These are phyloP conservation scores for Achlya flavicornis DNA, from an alignment of 2,888 invertebrate genomes.

Conservation along the genomic window DNA sequence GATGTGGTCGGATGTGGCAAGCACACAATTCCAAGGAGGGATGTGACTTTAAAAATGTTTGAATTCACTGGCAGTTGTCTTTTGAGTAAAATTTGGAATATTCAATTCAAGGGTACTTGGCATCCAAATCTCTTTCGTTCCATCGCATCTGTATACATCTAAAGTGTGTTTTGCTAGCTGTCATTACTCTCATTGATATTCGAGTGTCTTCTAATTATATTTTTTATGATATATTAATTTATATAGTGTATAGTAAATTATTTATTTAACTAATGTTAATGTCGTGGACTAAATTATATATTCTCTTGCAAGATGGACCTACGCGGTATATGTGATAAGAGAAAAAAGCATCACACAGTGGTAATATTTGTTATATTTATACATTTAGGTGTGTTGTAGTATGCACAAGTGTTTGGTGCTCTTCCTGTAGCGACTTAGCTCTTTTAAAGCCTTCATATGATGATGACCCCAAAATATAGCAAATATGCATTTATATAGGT, in stretches of 20 bases:
- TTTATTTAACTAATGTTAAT: conserved; percentile 15
- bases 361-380: conserved; percentile 42
- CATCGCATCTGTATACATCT: background rate
- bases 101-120: too few relatives aligned
- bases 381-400: conserved; percentile 15
- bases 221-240: background rate
- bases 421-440: conserved; percentile 3
- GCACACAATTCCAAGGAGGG: too few relatives aligned
- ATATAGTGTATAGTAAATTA: conserved; percentile 1
- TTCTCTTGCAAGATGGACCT: conserved; percentile 64
- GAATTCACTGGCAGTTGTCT: too few relatives aligned
- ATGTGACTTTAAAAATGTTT: too few relatives aligned
- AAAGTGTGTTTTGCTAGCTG: background rate
- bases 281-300: conserved; percentile 27
- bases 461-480: background rate
- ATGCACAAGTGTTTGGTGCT: conserved; percentile 20
- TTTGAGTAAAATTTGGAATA: too few relatives aligned
- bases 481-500: conserved; percentile 2
- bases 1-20: too few relatives aligned
- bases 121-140: too few relatives aligned
- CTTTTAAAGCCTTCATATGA: background rate
- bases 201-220: background rate
- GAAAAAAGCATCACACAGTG: conserved; percentile 53
- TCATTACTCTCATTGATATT: background rate
- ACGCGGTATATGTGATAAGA: conserved; percentile 54